Evolutionary conservation across 1,140 invertebrate genomes (phyloP), one percentile per base, ranked within the genome.

Genomic region (Panulirus ornatus): DNA sequence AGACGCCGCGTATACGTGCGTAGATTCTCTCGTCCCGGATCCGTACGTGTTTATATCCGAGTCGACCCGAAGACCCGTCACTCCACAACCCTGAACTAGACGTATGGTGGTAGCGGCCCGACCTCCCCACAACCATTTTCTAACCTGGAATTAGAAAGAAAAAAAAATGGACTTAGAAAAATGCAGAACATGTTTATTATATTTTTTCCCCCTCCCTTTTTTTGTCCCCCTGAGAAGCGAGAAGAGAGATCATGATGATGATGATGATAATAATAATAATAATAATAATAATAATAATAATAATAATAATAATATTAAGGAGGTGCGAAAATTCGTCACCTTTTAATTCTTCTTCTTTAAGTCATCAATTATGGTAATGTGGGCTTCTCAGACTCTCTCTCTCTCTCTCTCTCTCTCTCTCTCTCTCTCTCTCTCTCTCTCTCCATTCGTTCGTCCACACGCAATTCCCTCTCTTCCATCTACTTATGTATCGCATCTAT

Each of bases 231-330:
- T 63, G 19, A 1, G 27, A 27, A 14, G 70, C 1, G 9, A 30
- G n/a, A 6, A 36, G 27, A 38, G 40, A 1, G 27, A 40, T 47
- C n/a, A 34, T 81, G 47, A 40, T 51, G 27, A 6, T 0, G 42
- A 51, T 51, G n/a, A 11, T 22, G 47, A 42, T 47, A 51, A 11
- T 47, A 81, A n/a, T 30, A n/a, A 30, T 58, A 54, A 44, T 47
- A 81, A 1, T 0, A 51, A n/a, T 3, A 44, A 42, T 81, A 81
- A 22, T 81, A 81, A n/a, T 81, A 51, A 42, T 51, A 81, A 22
- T 81, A 2, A 42, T 81, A 22, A 34, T 51, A 79, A 40, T 75
- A 38, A 34, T 75, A 79, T 3, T 27, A 38, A 22, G 22, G 5
- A 22, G 19, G 54, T 22, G 3, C 0, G 54, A 22, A 58, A 58